A percentile compares a stretch with the other conserved stretches of the same genome.
phyloP scores from a whole-genome alignment of 2,888 invertebrate species.

The Doris montereyensis region DNA sequence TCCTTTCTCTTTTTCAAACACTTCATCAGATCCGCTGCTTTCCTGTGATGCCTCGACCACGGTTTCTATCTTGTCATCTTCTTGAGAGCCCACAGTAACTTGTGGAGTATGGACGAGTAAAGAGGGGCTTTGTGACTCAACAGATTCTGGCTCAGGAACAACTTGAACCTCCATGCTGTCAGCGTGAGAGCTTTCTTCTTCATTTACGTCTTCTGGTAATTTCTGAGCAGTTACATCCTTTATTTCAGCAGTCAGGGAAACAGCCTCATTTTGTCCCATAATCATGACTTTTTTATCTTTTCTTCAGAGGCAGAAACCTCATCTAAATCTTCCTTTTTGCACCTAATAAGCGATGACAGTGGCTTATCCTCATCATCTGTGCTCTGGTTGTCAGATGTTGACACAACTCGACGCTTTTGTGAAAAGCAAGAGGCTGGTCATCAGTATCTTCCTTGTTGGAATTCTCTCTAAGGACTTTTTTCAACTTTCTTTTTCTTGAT shows the following conservation, averaged over 20 bases:
- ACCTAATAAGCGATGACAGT: not conserved
- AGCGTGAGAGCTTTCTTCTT: not conserved
- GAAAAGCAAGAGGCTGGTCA: too few relatives aligned
- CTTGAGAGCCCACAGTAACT: not conserved
- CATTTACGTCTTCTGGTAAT: not conserved
- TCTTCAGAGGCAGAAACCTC: too few relatives aligned
- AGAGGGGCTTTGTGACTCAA: not conserved
- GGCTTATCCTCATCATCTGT: constrained; percentile 17
- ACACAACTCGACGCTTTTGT: not conserved
- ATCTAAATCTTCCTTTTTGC: not conserved
- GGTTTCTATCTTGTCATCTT: not conserved
- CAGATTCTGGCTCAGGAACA: too few relatives aligned
- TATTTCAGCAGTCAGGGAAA: not conserved
- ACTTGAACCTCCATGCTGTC: not conserved
- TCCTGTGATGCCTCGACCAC: not conserved
- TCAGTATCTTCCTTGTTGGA: too few relatives aligned
- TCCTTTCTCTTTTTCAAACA: not conserved
- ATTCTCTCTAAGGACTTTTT: too few relatives aligned
- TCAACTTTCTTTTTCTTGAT: not conserved
- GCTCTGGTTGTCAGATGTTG: not conserved
- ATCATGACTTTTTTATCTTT: too few relatives aligned
- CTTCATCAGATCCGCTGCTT: not conserved
- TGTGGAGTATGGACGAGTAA: not conserved
- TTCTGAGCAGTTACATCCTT: not conserved
- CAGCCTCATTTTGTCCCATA: too few relatives aligned